Evolutionary conservation across 2,113 vertebrate genomes (phyloP), one percentile per base, ranked within the genome.

Genomic region (Emydocephalus ijimae): DNA sequence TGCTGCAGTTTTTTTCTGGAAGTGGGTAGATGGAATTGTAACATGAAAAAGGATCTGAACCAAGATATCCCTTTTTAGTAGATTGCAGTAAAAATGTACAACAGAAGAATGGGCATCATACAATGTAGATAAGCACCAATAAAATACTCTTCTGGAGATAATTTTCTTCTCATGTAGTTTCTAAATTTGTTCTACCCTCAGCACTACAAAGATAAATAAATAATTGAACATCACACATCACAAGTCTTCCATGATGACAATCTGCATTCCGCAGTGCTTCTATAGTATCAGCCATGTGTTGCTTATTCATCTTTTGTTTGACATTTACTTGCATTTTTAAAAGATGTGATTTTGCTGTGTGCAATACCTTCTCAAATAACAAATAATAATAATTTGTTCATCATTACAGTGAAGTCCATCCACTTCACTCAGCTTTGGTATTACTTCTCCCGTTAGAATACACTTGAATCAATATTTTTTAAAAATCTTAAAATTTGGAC

Each of bases 81-180:
- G 18, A 61, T 81, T 39, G n/a, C 39, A 34, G 43, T 88, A 74
- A 45, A 15, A 26, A 29, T 29, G 26, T 50, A 90, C 69, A 94
- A 55, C 55, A 92, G 90, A 69, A 95, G 88, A 24, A 89, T 54
- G 39, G 91, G 92, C 89, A 52, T 91, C 89, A 92, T 89, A 91
- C 94, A 94, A 87, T n/a, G 56, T 87, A 94, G 90, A 34, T 74
- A 87, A 92, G 88, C 81, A 74, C 48, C 87, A 85, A n/a, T 88
- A 91, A 85, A 92, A 59, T 56, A 39, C 52, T 91, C 89, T 93
- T 89, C 56, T 91, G 29, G 89, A 94, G 74, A 21, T 87, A 34
- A 24, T 29, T 54, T 26, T 86, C 85, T 89, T 94, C 91, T 91
- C 90, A 57, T 12, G 14, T 10, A 1, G 89, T 26, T 81, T 92